Base-by-base conservation (phyloP, 1,140 invertebrate genomes). In the Bradynema listronoti region DNA sequence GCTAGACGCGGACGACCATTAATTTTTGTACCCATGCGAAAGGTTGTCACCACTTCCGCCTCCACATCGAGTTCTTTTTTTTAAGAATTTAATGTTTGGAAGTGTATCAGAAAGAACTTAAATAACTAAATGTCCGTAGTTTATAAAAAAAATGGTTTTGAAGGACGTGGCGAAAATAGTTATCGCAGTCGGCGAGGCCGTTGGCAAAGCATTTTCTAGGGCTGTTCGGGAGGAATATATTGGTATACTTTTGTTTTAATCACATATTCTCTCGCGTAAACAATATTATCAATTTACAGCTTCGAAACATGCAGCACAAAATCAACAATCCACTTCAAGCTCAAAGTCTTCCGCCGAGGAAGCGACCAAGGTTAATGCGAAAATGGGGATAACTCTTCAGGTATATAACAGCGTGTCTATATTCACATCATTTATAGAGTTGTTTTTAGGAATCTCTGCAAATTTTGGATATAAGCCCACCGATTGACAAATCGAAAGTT, bases 251-350 rank as follows among this genome's bases (percentile, higher is more conserved):
- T 47, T 47, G 7, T 47, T 9, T 9, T 22, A 19, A 47, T 7
- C 9, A 47, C 19, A 47, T 47, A 19, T 22, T 47, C 29, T 29
- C 19, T 9, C 11, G 36, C 36, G 11, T 39, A 11, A 11, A 39
- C 36, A 39, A 39, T 9, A 7, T 22, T 47, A 24, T 47, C 7
- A 47, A 9, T 22, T 9, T 11, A 47, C 29, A 47, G 45, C 45
- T 22, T 24, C 19, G 11, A 47, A 22, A 47, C 45, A 47, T 47
- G 45, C 45, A 7, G 45, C 45, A 19, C 45, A 47, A 22, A 47
- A 47, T 9, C 45, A 47, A 47, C 19, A 19, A 9, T 47, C 45
- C 19, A 24, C 45, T 24, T 47, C 45, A 47, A 9, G 19, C 22
- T 9, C 45, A 22, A 7, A 47, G 22, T 9, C 45, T 9, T 19